These are phyloP conservation scores for Athrips mouffetella DNA, from an alignment of 2,888 invertebrate species.

Conservation along the genomic window DNA sequence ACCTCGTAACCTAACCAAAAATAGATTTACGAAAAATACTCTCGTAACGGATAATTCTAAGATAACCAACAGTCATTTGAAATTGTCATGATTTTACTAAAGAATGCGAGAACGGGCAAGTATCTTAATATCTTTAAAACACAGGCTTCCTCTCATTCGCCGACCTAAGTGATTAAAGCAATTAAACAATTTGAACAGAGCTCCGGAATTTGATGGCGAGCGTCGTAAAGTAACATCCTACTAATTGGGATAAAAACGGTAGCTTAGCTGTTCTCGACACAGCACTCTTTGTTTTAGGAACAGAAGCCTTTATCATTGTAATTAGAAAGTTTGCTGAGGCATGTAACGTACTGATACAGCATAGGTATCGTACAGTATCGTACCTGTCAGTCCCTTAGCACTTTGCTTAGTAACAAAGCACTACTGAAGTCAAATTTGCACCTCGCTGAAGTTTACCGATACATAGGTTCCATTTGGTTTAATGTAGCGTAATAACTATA, in stretches of 20 bases:
- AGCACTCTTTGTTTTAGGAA: conserved; percentile 25
- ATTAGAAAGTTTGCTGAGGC: conserved; percentile 23
- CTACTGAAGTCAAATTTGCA: background rate
- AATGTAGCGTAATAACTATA: no score
- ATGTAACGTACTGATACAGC: background rate
- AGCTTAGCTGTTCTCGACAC: conserved; percentile 13
- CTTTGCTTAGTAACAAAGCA: background rate
- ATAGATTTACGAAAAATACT: no score
- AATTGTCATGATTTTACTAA: no score
- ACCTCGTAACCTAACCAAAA: no score
- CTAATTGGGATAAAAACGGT: conserved; percentile 19
- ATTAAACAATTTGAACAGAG: conserved; percentile 14
- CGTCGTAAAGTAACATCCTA: background rate
- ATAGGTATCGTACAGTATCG: background rate
- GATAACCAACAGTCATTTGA: no score
- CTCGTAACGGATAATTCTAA: no score
- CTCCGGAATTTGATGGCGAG: conserved; percentile 10
- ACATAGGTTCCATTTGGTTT: no score
- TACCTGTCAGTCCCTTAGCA: background rate
- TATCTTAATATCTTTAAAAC: background rate
- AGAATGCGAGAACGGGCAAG: no score
- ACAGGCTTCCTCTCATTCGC: background rate
- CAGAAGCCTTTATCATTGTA: conserved; percentile 29
- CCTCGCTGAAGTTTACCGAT: no score
- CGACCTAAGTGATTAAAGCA: conserved; percentile 13